Base-by-base conservation (phyloP, 2,113 vertebrate genomes). In the Bombycilla garrulus region DNA sequence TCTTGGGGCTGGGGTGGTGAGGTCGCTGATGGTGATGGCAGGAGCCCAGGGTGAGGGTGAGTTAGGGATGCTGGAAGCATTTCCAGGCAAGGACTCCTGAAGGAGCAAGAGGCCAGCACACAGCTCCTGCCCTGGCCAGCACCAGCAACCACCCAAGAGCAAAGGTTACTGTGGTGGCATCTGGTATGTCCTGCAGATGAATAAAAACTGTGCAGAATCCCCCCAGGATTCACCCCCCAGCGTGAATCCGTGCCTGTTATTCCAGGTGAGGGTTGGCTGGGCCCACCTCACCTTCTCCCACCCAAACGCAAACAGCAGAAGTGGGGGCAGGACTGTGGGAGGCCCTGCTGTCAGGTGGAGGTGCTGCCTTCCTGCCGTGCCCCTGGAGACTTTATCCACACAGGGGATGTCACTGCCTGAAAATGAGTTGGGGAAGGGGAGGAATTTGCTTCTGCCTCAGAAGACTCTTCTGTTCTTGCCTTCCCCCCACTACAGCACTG, bases 171-270 rank as follows among this genome's bases (percentile, higher is more conserved):
- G 36, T 8, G 7, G 22, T 44, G n/a, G 19, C 1, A 1, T 2
- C 4, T 6, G 50, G 6, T 19, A 6, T 1, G 56, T 29, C 60
- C 81, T 90, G 25, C 42, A 14, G 0, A 1, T 7, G 14, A 5
- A 17, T 23, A 15, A 69, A 64, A 67, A 7, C 15, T 25, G 3
- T 3, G 1, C 33, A 69, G 40, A 57, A 5, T 0, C 5, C 9
- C 8, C 17, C 17, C 1, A 3, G 44, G 54, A 38, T 38, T 38
- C 38, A 0, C 6, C 9, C 8, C 17, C 17, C 1, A 3, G 44
- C 50, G 16, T 45, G 71, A 22, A 19, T 26, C 9, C 0, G 0
- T 48, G 33, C 45, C 36, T 71, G 7, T 33, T 62, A 21, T 23
- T 42, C 36, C 65, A 35, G 78, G 45, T 33, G 35, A 42, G 81